Evolutionary conservation across 2,888 invertebrate genomes (phyloP), one percentile per base, ranked within the genome.

Genomic region (Brachyopa scutellaris): DNA sequence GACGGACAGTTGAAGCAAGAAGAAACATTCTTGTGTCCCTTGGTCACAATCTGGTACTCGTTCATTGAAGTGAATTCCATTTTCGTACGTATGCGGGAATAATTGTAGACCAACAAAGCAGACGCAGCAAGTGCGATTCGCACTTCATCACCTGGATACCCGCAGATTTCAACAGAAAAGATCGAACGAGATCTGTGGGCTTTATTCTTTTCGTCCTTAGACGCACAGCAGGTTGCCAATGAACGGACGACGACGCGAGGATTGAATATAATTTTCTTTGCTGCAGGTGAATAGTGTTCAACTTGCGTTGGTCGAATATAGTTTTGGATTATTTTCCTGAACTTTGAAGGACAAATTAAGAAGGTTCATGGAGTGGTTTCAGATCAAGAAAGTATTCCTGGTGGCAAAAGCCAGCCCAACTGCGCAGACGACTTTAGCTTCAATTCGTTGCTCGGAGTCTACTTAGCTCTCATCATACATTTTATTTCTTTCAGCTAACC

Each of bases 141-240:
- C 66, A 79, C 67, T 79, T 53, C 74, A 74, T 79, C 79, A 66
- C 45, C 59, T 45, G 78, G 61, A 73, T 66, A 73, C 79, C 79
- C 66, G 79, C 74, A 67, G 66, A 74, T 67, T 67, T 79, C 61
- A 13, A 26, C 42, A 45, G 26, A 72, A 72, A 21, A 40, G 31
- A 21, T 62, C 47, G 33, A 42, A 15, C n/a, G 59, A 29, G 38
- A 15, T 29, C 9, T 49, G 49, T 59, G 33, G 69, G 36, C 17
- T 45, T 49, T 23, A 23, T 40, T 26, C 38, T 15, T 11, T 11
- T 15, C 8, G 31, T 13, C 31, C 29, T 9, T n/a, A 21, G 23
- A 26, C 4, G 17, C 17, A 45, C 23, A 57, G 31, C 15, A 61
- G 21, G 53, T 19, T 23, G 55, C 29, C 47, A 9, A 15, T 26